Conservation (phyloP, 2,888 invertebrate species). For the Andrena flavipes region DNA sequence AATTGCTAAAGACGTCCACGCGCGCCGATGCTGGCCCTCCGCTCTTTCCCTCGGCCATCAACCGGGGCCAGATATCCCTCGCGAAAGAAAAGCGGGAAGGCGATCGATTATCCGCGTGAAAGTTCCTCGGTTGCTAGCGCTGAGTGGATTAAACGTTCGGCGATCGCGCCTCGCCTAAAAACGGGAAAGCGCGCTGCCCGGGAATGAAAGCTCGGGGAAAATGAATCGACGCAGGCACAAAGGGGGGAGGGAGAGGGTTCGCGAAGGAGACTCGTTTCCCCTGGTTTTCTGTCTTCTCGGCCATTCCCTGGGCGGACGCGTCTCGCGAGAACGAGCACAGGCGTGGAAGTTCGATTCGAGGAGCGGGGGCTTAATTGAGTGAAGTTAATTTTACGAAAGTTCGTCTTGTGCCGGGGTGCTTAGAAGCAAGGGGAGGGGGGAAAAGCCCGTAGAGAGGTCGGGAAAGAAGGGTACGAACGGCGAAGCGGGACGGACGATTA, state of each 20-base stretch:
- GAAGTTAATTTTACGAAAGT: conserved; percentile 81
- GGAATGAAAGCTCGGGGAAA: background rate
- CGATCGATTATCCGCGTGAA: conserved; percentile 66
- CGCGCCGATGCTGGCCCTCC: background rate
- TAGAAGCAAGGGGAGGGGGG: conserved; percentile 17
- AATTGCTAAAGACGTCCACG: background rate
- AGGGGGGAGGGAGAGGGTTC: background rate
- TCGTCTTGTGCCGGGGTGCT: conserved; percentile 57
- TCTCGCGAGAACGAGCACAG: conserved; percentile 69
- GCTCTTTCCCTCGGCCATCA: conserved; percentile 1
- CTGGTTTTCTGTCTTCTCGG: conserved; percentile 13
- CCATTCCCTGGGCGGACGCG: conserved; percentile 52
- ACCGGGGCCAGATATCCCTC: conserved; percentile 23
- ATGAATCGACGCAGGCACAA: conserved; percentile 21
- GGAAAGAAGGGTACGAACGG: background rate
- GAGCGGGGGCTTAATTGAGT: conserved; percentile 79
- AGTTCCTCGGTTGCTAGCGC: conserved; percentile 59
- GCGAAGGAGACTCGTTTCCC: conserved; percentile 18
- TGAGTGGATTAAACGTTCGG: conserved; percentile 71
- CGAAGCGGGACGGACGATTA: conserved; percentile 25
- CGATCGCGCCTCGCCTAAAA: conserved; percentile 57
- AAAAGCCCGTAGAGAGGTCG: conserved; percentile 23
- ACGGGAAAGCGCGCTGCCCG: conserved; percentile 1
- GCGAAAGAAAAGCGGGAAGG: conserved; percentile 36
- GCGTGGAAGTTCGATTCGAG: conserved; percentile 75